These are phyloP conservation scores for Pica pica DNA, from an alignment of 2,113 vertebrate genomes.

Conservation along the genomic window DNA sequence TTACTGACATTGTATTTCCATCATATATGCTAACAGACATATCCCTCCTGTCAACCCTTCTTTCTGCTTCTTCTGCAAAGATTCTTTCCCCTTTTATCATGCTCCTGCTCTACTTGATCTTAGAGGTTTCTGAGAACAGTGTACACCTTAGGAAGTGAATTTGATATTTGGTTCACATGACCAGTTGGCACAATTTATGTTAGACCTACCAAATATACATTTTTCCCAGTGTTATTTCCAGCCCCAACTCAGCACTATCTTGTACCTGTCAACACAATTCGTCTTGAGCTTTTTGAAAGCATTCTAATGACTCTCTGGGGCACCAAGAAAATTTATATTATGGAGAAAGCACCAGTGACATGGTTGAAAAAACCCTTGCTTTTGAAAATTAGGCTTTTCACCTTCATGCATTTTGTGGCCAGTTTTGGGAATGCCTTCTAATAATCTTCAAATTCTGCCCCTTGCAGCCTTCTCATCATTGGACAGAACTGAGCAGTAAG, in stretches of 20 bases:
- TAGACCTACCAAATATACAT: background rate
- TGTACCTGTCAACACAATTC: background rate
- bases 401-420: background rate
- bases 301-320: background rate
- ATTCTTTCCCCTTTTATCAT: background rate
- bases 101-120: background rate
- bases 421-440: background rate
- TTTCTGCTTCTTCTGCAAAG: background rate
- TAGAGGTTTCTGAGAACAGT: background rate
- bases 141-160: background rate
- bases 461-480: rapidly evolving
- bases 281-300: background rate
- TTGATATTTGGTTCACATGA: background rate
- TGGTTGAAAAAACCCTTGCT: background rate
- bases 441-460: background rate
- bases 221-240: background rate
- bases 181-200: background rate
- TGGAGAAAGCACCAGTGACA: background rate
- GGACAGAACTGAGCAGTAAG: background rate
- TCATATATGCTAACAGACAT: background rate
- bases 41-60: background rate
- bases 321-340: background rate
- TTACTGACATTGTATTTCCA: background rate
- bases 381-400: background rate
- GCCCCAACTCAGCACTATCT: background rate